Evolutionary conservation across 2,113 vertebrate genomes (phyloP).

Genomic region (Nesoenas mayeri): DNA sequence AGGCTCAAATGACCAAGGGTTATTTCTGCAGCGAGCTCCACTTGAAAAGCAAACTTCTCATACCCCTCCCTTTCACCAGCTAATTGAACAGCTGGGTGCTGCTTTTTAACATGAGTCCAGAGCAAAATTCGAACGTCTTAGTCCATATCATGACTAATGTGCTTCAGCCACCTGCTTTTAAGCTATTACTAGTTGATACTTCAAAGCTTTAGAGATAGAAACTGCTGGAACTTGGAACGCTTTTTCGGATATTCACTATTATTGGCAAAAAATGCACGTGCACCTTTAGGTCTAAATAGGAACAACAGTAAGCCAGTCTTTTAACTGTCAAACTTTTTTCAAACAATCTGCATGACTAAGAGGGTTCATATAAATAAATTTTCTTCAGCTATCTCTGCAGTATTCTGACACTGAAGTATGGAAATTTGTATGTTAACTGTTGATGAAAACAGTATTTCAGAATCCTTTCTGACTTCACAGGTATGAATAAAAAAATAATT

Average conservation of each 20-base stretch:
- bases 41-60: not conserved
- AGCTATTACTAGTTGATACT: not conserved
- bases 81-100: not conserved
- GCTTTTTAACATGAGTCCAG: not conserved
- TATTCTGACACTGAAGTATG: not conserved
- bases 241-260: not conserved
- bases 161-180: not conserved
- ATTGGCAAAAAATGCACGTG: not conserved
- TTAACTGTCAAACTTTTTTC: not conserved
- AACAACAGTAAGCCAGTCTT: not conserved
- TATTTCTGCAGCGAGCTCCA: not conserved
- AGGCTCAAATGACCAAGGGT: not conserved
- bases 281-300: not conserved
- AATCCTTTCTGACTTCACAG: not conserved
- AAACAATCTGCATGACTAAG: not conserved
- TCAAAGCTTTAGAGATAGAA: not conserved
- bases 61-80: not conserved
- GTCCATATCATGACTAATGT: not conserved
- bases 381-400: not conserved
- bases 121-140: not conserved
- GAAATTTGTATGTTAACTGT: not conserved
- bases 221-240: not conserved
- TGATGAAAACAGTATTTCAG: not conserved
- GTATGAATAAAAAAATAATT: not conserved
- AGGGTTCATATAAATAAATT: not conserved